These are phyloP conservation scores for Eupithecia subumbrata DNA, from an alignment of 2,888 invertebrate species.

Conservation along the genomic window DNA sequence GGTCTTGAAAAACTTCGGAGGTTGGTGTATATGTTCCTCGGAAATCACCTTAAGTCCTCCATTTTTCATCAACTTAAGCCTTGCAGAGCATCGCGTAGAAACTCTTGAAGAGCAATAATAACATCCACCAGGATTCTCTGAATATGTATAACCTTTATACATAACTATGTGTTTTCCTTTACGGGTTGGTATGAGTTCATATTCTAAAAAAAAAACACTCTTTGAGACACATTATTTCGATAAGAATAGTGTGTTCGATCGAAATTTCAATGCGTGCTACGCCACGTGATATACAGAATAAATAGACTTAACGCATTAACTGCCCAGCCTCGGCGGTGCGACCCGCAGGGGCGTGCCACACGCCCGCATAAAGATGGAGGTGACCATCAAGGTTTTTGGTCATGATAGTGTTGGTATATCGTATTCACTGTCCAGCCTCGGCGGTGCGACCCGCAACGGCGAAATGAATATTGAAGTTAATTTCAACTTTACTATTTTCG, in stretches of 20 bases:
- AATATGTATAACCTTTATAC: no score
- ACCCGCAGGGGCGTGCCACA: no score
- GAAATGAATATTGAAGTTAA: background rate
- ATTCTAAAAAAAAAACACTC: background rate
- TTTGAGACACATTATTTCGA: background rate
- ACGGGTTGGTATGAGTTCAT: slow-evolving; percentile 46
- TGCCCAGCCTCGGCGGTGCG: no score
- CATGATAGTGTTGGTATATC: no score
- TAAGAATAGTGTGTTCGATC: background rate
- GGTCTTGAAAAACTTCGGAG: background rate
- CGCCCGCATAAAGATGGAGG: no score
- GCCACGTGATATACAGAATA: no score
- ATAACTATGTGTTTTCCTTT: slow-evolving; percentile 44
- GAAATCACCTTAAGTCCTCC: slow-evolving; percentile 8
- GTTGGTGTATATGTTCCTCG: slow-evolving; percentile 8
- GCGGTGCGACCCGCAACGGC: no score
- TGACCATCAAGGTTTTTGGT: no score
- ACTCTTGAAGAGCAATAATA: slow-evolving; percentile 26
- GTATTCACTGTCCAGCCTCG: no score
- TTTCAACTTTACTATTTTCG: no score
- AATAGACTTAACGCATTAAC: no score
- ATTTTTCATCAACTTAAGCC: slow-evolving; percentile 12
- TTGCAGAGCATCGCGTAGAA: slow-evolving; percentile 13
- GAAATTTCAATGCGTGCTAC: background rate
- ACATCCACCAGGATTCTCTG: background rate